These are phyloP conservation scores for Nyctibius bracteatus DNA, from an alignment of 2,113 vertebrate species.

Conservation along the genomic window DNA sequence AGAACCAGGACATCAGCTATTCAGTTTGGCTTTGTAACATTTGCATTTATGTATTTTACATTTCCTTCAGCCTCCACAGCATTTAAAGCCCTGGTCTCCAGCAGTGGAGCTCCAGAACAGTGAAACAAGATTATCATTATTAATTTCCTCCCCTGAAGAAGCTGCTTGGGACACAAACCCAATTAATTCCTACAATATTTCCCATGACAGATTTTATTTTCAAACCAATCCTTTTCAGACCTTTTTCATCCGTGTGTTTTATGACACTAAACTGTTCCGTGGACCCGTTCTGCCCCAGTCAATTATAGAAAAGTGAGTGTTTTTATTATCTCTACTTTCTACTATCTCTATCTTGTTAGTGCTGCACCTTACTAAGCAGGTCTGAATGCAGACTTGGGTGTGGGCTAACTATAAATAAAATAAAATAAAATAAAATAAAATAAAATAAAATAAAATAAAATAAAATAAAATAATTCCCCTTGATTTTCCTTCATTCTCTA, in stretches of 20 bases:
- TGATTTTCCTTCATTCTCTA: background rate
- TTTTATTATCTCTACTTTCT: background rate
- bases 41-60: background rate
- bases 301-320: background rate
- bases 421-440: background rate
- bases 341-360: background rate
- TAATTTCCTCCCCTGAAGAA: background rate
- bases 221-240: background rate
- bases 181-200: conserved; percentile 22
- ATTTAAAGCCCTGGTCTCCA: background rate
- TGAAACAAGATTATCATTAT: background rate
- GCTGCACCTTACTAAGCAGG: background rate
- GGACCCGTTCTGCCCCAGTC: background rate
- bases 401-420: background rate
- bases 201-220: conserved; percentile 16
- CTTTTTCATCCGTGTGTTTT: background rate
- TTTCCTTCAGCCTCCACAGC: background rate
- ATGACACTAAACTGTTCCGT: background rate
- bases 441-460: background rate
- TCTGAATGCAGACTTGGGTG: background rate
- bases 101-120: background rate
- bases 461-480: background rate
- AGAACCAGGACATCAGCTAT: background rate
- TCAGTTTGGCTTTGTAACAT: background rate
- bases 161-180: background rate